Evolutionary conservation across 2,113 vertebrate genomes (phyloP), one percentile per base, ranked within the genome.

Genomic region (Gila orcuttii): DNA sequence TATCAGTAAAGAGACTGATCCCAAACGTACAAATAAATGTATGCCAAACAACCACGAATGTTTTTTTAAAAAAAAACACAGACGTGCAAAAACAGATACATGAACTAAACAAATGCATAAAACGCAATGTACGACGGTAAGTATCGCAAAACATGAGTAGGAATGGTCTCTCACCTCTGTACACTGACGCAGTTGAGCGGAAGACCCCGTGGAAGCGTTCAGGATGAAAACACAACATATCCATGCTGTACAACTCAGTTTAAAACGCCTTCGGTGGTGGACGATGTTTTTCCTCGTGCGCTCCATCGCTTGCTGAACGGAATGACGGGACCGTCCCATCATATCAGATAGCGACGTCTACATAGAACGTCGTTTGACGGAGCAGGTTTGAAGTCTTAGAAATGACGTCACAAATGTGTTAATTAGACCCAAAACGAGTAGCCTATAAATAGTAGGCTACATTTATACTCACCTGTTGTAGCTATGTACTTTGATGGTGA

Each of bases 131-230:
- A 33, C 79, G 62, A 23, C 12, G 5, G 19, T 57, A 57, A 31
- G 9, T 45, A 15, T 15, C 0, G 59, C 55, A 64, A 7, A 80
- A 64, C 55, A 6, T 42, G 2, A 52, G 45, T 15, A 9, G 3
- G 13, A 68, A 33, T 47, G 21, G 69, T 50, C 21, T 79, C 86
- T 88, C 71, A 88, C 87, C 84, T 85, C 87, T 21, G 42, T 76
- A 75, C 87, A 88, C 52, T 52, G 87, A 71, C 83, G 87, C 31
- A 73, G 50, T 21, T 66, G 21, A 33, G 23, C 47, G 6, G 31
- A 50, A 81, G 28, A 55, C 84, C 10, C 79, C 68, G 28, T 21
- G 60, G 42, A 59, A 62, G 71, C 50, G 60, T 55, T 55, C 21
- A 83, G 50, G 62, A 59, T 60, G 4, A 86, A 74, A 75, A 74